phyloP scores from a whole-genome alignment of 2,113 vertebrate genomes.

The Girardinichthys multiradiatus region DNA sequence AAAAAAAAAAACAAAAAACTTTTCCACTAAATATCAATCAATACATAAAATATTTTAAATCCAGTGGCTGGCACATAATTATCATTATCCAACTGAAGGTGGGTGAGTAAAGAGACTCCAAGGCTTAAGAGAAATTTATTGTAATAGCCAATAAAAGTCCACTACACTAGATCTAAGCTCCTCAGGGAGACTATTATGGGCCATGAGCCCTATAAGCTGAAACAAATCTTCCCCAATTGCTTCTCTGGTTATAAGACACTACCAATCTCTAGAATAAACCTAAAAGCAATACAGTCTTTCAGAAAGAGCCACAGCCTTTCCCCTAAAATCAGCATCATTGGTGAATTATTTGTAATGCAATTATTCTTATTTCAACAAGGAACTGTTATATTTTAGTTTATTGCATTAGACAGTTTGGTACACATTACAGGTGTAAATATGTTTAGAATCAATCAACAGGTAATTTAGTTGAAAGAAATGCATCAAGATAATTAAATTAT shows the following conservation, averaged over 20 bases:
- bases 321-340: neutral
- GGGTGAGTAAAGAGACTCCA: slow-evolving; percentile 32
- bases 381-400: no score
- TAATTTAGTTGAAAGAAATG: no score
- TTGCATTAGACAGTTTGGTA: no score
- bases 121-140: slow-evolving; percentile 59
- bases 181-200: slow-evolving; percentile 56
- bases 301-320: no score
- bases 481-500: no score
- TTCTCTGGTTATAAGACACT: slow-evolving; percentile 20
- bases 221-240: slow-evolving; percentile 56
- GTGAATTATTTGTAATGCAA: neutral
- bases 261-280: slow-evolving; percentile 20
- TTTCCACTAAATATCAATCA: slow-evolving; percentile 17
- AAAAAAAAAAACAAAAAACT: neutral
- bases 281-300: neutral
- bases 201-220: slow-evolving; percentile 49
- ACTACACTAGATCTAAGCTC: slow-evolving; percentile 53
- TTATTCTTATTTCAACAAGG: no score
- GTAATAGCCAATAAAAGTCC: slow-evolving; percentile 59
- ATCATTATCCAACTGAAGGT: slow-evolving; percentile 32
- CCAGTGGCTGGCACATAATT: slow-evolving; percentile 37
- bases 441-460: no score
- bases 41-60: slow-evolving; percentile 18
- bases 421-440: no score